Base-by-base conservation (phyloP, 1,140 invertebrate genomes). In the Dryas iulia region DNA sequence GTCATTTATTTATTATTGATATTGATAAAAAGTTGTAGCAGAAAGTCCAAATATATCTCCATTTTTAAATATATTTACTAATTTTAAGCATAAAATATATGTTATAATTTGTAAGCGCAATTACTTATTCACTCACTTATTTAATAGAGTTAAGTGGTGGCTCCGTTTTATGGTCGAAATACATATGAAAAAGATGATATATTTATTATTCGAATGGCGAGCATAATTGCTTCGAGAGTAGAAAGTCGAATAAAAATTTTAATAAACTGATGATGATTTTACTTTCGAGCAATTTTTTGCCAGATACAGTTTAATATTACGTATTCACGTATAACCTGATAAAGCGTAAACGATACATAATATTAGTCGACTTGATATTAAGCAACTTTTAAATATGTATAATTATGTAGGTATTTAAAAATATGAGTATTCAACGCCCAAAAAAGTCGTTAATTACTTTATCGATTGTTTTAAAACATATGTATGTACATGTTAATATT, bases 241-340 rank as follows among this genome's bases (percentile, higher is more conserved):
- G 65, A 66, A 66, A 66, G 65, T 60, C n/a, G 3, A 21, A 52
- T 66, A 53, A 33, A 18, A 52, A 54, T 53, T 60, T 59, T 66
- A 66, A 58, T 59, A 60, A 60, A 59, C 39, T 47, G 52, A 59
- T 54, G 35, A 31, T 64, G 24, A 31, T 35, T 58, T 39, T 56
- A 66, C 57, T 59, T 66, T 66, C 64, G n/a, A 47, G 33, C 26
- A 14, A 59, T 59, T 66, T 59, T 12, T 31, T 24, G 23, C 53
- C 11, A 53, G 21, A 18, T 35, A 12, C 23, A 25, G 11, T 60
- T 25, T 25, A 39, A 11, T 28, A 14, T 60, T 25, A 24, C 30
- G 4, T 59, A 18, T 33, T 10, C 6, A 11, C 1, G n/a, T n/a
- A n/a, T 47, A 5, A 8, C n/a, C 35, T 18, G 35, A 47, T 47